Base-by-base conservation (phyloP, 2,797 vertebrate species). In the Gadopsis bispinosus region DNA sequence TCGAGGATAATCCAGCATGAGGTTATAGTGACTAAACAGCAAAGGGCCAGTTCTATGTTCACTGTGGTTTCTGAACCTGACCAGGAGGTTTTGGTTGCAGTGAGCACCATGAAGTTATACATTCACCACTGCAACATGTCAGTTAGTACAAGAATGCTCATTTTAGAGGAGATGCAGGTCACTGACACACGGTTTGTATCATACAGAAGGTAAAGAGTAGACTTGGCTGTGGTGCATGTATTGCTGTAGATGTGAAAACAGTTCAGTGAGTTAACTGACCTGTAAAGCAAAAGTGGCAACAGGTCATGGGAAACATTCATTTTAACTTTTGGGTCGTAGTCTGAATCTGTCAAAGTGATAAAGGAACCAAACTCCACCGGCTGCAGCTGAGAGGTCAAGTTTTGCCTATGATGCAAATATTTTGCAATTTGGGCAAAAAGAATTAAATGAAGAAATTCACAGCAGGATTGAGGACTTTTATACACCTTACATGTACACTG, bases 91-190 rank as follows among this genome's bases (percentile, higher is more conserved):
- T 83, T 79, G 80, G 88, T 80, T 81, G 86, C 82, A 86, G 75
- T 68, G 83, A 95, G 92, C 94, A 94, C 93, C 93, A 79, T 82
- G 58, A 47, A 74, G 66, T 83, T 51, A 26, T 90, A 92, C 91
- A 93, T 94, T 92, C 90, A 84, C 75, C 67, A 60, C 77, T 74
- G 79, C 67, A 73, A 59, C 56, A 4, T 66, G 20, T 79, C 20
- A 1, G 22, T 67, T 26, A 35, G 45, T 20, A 68, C 4, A 48
- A 47, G n/a, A 66, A 22, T 3, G 59, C 39, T 26, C 64, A 50
- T 59, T 6, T 54, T 11, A 61, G 72, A 83, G 61, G 62, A 69
- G 77, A 71, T 41, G 7, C 20, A 16, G 64, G 50, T 81, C 33
- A 51, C 20, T 58, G 51, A 26, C 2, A 26, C 70, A 7, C 77